A percentile compares a stretch with the other conserved stretches of the same genome.
Conservation (phyloP, 2,113 vertebrate species). For the Takifugu bimaculatus region DNA sequence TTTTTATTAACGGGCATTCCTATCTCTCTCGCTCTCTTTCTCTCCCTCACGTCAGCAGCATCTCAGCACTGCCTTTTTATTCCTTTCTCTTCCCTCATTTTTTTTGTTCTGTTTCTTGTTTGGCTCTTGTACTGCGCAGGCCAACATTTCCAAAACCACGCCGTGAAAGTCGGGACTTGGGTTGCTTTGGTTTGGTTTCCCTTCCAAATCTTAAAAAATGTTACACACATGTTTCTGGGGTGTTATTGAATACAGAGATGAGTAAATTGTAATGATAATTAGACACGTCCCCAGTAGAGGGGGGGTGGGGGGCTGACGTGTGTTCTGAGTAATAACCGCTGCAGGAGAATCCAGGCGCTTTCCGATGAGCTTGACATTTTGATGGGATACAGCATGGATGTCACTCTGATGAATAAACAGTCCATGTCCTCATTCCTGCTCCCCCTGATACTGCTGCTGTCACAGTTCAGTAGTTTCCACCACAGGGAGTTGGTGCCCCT, state of each 20-base stretch:
- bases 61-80: conserved; percentile 38
- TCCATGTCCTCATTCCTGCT: conserved; percentile 16
- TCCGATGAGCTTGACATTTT: neutral
- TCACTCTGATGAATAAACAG: conserved; percentile 9
- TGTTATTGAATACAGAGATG: no score
- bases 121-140: no score
- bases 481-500: neutral
- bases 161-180: no score
- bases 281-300: neutral
- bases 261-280: no score
- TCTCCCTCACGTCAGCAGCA: conserved; percentile 57
- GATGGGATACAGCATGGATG: neutral
- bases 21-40: conserved; percentile 42
- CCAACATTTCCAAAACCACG: no score
- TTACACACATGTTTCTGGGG: no score
- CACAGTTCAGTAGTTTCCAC: conserved; percentile 15
- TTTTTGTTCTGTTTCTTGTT: conserved; percentile 4
- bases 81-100: conserved; percentile 23
- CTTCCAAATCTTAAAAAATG: no score
- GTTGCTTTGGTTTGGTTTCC: no score
- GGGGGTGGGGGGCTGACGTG: neutral
- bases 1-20: conserved; percentile 69
- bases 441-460: conserved; percentile 16
- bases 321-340: no score
- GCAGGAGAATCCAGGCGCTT: no score